Evolutionary conservation across 1,140 invertebrate genomes (phyloP).

Genomic region (Aphaenogaster floridana): DNA sequence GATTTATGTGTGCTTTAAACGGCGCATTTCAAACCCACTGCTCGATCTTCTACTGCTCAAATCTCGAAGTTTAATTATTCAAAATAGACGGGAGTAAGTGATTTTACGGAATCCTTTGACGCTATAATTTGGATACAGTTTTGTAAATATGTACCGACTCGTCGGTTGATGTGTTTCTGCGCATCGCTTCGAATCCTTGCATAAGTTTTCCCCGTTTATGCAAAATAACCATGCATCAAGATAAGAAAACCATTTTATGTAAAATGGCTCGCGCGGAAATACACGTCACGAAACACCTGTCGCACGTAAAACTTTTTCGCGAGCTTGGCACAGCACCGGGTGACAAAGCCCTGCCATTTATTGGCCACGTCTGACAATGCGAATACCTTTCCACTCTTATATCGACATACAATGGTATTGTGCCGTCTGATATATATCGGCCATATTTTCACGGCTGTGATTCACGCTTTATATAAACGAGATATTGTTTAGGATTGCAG

Average conservation of each 20-base stretch:
- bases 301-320: slow-evolving; percentile 67
- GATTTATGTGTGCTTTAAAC: slow-evolving; percentile 31
- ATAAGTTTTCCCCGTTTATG: slow-evolving; percentile 51
- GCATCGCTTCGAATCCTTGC: background rate
- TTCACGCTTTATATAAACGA: slow-evolving; percentile 4
- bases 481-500: slow-evolving; percentile 10
- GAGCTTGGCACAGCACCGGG: slow-evolving; percentile 23
- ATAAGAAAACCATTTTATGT: slow-evolving; percentile 66
- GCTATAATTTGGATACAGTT: slow-evolving; percentile 17
- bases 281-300: slow-evolving; percentile 69
- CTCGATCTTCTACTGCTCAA: slow-evolving; percentile 3
- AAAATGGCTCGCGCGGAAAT: slow-evolving; percentile 70
- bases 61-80: slow-evolving; percentile 53
- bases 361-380: slow-evolving; percentile 65
- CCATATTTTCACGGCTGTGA: slow-evolving; percentile 29
- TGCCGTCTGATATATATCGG: background rate
- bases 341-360: slow-evolving; percentile 61
- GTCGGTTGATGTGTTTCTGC: background rate
- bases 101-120: slow-evolving; percentile 24
- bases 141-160: slow-evolving; percentile 36
- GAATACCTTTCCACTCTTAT: slow-evolving; percentile 61
- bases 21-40: background rate
- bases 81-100: slow-evolving; percentile 28
- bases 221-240: slow-evolving; percentile 57
- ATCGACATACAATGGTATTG: slow-evolving; percentile 42